These are phyloP conservation scores for Sylvia borin DNA, from an alignment of 2,797 vertebrate species.

Conservation along the genomic window DNA sequence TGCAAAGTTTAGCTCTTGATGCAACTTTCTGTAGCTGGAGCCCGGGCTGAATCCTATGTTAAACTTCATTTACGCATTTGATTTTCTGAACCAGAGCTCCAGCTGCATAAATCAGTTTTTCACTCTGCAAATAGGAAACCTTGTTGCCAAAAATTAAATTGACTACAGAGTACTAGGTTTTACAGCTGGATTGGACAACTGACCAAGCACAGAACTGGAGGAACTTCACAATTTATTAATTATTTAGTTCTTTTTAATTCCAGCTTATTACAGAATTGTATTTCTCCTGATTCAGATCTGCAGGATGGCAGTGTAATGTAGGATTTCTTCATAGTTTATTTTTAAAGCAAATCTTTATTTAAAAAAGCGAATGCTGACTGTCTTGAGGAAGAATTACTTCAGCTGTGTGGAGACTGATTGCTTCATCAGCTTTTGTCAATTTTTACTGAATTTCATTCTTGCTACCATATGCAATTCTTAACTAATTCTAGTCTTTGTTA, in stretches of 20 bases:
- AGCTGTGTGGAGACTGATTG: not conserved
- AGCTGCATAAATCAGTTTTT: not conserved
- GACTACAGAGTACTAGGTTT: not conserved
- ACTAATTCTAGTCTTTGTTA: not conserved
- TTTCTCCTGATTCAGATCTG: not conserved
- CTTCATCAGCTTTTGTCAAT: not conserved
- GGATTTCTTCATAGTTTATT: not conserved
- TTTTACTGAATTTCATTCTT: not conserved
- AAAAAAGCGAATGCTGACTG: not conserved
- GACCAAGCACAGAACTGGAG: not conserved
- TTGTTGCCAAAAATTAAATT: not conserved
- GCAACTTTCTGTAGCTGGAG: not conserved
- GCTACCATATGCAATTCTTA: not conserved
- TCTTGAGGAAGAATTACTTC: not conserved
- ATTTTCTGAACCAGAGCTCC: not conserved
- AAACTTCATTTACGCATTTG: not conserved
- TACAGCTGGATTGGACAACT: not conserved
- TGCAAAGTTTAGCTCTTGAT: not conserved
- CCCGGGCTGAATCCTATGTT: not conserved
- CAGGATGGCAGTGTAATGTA: not conserved
- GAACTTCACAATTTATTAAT: not conserved
- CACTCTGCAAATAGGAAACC: not conserved
- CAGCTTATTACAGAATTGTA: not conserved
- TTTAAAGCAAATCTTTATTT: not conserved
- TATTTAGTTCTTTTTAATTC: not conserved